Evolutionary conservation across 1,140 invertebrate genomes (phyloP), one percentile per base, ranked within the genome.

Genomic region (Bombyx mandarina): DNA sequence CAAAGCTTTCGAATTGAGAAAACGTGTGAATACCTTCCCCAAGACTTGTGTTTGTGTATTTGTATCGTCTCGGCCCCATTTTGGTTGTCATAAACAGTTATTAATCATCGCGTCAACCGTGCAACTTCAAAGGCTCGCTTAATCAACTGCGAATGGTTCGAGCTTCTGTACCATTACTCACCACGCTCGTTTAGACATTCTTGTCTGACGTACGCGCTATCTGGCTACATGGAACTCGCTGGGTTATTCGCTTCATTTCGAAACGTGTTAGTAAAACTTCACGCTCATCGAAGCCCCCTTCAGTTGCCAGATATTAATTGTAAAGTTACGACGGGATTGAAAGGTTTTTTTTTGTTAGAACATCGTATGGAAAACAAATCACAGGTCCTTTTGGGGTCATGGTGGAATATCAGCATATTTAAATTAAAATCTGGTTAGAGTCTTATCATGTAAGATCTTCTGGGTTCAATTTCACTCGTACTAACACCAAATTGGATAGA

Each of bases 81-180:
- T 62, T 59, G 62, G 71, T 72, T 72, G 70, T 71, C 72, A 71
- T 77, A 77, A 75, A 67, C 69, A 73, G 70, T 77, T 74, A 80
- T 80, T 76, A 77, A 77, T 77, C 77, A 77, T 69, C 67, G 58
- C 71, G 71, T 74, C 73, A 62, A 66, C 61, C 56, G 57, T 66
- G 51, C 60, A 66, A 69, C 70, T 79, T 77, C 73, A 74, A 74
- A 74, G 73, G 70, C 61, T 65, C 77, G 69, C 65, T 77, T 77
- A 76, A 77, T 77, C 75, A 74, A 75, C 66, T 76, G 71, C 66
- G 73, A 80, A 80, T 77, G 77, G 65, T 76, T 72, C 60, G 60
- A 71, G 69, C 70, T 64, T 73, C 67, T 73, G 62, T 62, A 65
- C 63, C 73, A 77, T 75, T 67, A 74, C 67, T 76, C 72, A 75